These are phyloP conservation scores for Salvator merianae DNA, from an alignment of 2,113 vertebrate genomes.

Conservation along the genomic window DNA sequence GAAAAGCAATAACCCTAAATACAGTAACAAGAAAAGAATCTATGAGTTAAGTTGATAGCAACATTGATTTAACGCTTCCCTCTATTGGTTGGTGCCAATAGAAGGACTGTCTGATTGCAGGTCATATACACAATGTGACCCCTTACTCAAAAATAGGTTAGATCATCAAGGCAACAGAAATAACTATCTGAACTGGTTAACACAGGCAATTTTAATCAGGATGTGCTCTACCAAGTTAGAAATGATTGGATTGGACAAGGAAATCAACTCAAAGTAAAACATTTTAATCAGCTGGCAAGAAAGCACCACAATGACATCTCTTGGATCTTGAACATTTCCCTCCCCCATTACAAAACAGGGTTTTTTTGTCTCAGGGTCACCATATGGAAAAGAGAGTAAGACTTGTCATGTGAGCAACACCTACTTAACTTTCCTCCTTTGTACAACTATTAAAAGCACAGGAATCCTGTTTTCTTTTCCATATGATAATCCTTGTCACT, in stretches of 20 bases:
- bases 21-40: too few relatives aligned
- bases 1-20: too few relatives aligned
- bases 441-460: not conserved
- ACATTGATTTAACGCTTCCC: not conserved
- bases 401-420: too few relatives aligned
- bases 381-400: too few relatives aligned
- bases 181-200: not conserved
- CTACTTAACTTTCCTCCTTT: not conserved
- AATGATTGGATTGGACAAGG: not conserved
- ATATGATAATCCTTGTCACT: not conserved
- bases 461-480: not conserved
- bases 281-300: not conserved
- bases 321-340: not conserved
- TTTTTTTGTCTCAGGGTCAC: too few relatives aligned
- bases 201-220: not conserved
- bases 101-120: not conserved
- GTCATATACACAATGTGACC: not conserved
- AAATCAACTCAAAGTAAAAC: not conserved
- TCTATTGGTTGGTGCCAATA: not conserved
- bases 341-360: not conserved
- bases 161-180: not conserved
- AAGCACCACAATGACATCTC: not conserved
- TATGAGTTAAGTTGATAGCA: too few relatives aligned
- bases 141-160: not conserved
- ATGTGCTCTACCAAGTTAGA: not conserved